Evolutionary conservation across 2,888 invertebrate species (phyloP).

Genomic region (Carterocephalus palaemon): DNA sequence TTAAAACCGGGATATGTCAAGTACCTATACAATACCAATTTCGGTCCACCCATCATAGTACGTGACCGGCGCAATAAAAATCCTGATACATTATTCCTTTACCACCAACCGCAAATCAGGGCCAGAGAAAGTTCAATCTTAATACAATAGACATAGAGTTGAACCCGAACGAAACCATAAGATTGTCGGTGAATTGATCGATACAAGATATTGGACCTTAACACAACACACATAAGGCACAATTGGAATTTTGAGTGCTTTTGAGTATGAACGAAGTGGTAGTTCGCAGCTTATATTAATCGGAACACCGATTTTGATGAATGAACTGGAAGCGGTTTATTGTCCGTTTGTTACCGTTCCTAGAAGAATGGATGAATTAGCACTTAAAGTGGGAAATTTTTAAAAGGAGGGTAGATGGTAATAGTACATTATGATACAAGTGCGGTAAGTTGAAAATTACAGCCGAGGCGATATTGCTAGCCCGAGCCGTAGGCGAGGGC

Average conservation of each 20-base stretch:
- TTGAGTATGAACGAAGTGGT: conserved; percentile 24
- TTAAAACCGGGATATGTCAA: conserved; percentile 21
- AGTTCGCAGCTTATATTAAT: conserved; percentile 22
- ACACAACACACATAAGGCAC: neutral
- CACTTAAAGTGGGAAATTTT: conserved; percentile 9
- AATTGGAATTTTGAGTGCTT: neutral
- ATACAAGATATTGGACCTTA: conserved; percentile 4
- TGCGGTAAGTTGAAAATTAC: too few species aligned
- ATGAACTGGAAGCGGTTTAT: conserved; percentile 31
- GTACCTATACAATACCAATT: conserved; percentile 29
- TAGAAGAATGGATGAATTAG: conserved; percentile 11
- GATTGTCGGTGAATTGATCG: neutral
- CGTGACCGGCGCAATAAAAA: conserved; percentile 36
- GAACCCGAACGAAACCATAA: conserved; percentile 4
- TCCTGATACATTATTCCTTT: conserved; percentile 26
- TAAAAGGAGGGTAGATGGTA: neutral
- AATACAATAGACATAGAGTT: conserved; percentile 3
- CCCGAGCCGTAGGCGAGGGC: too few species aligned
- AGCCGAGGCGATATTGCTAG: too few species aligned
- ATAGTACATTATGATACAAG: too few species aligned
- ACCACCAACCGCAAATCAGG: neutral
- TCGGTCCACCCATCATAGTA: conserved; percentile 31
- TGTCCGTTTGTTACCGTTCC: conserved; percentile 27
- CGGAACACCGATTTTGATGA: conserved; percentile 33
- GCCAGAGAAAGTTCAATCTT: conserved; percentile 19